Percentiles rank a stretch among this genome's conserved stretches.
These are phyloP conservation scores for Enteromius viviparus DNA, from an alignment of 2,797 vertebrate genomes.

Conservation along the genomic window DNA sequence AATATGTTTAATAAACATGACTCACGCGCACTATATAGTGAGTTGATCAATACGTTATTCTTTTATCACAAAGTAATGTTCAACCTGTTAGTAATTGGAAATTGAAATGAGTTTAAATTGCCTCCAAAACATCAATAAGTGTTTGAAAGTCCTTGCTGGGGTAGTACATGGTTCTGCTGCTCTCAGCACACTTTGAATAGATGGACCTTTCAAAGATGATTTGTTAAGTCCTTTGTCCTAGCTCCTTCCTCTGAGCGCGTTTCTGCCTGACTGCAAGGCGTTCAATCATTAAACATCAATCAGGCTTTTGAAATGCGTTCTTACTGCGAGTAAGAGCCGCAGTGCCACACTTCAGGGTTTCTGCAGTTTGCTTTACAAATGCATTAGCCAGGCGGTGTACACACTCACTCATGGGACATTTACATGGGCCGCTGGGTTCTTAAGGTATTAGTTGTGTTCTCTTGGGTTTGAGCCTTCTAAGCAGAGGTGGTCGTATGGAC, in stretches of 20 bases:
- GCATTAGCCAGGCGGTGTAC: slow-evolving; percentile 32
- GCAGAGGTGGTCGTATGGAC: slow-evolving; percentile 22
- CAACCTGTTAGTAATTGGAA: slow-evolving; percentile 65
- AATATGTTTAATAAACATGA: slow-evolving; percentile 56
- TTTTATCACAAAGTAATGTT: slow-evolving; percentile 56
- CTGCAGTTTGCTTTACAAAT: slow-evolving; percentile 39
- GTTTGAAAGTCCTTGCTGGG: slow-evolving; percentile 59
- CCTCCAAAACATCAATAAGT: slow-evolving; percentile 66
- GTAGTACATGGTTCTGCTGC: slow-evolving; percentile 63
- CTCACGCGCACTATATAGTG: slow-evolving; percentile 24
- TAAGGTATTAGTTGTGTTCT: slow-evolving; percentile 38
- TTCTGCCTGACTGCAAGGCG: slow-evolving; percentile 45
- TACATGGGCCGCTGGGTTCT: slow-evolving; percentile 19
- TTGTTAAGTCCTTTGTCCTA: slow-evolving; percentile 63
- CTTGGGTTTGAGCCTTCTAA: not conserved
- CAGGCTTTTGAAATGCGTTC: slow-evolving; percentile 51
- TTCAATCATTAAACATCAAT: slow-evolving; percentile 58
- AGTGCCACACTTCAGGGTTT: slow-evolving; percentile 34
- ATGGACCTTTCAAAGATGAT: slow-evolving; percentile 71
- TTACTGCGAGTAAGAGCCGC: slow-evolving; percentile 22
- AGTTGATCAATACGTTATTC: slow-evolving; percentile 53
- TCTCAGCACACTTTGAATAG: slow-evolving; percentile 66
- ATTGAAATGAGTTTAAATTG: slow-evolving; percentile 68
- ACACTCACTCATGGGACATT: slow-evolving; percentile 33
- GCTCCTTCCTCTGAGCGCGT: slow-evolving; percentile 43